Evolutionary conservation across 23 tunicate genomes (phyloP).

Genomic region (Pegea sp.): DNA sequence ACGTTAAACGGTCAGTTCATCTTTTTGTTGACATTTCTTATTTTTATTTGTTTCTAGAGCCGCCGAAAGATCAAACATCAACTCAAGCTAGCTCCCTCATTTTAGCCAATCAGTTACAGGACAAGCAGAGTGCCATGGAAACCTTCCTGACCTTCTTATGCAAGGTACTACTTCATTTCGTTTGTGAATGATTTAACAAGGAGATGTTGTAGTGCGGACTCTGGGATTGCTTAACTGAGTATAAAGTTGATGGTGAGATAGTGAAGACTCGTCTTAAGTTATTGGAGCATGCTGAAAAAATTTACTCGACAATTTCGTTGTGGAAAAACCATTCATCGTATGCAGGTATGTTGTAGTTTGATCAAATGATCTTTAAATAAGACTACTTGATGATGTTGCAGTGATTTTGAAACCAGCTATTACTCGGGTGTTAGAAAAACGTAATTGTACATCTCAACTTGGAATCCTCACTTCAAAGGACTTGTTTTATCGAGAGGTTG

Average conservation of each 20-base stretch:
- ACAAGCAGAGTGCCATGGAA: constrained; percentile 59
- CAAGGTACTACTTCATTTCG: constrained; percentile 11
- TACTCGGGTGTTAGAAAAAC: constrained; percentile 14
- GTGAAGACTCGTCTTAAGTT: constrained; percentile 22
- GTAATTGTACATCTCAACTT: constrained; percentile 10
- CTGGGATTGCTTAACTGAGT: constrained; percentile 12
- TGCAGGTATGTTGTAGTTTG: constrained; percentile 43
- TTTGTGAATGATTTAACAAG: neutral
- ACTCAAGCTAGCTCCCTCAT: constrained; percentile 44
- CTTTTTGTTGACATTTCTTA: too few species aligned
- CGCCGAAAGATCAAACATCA: too few species aligned
- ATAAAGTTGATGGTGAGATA: constrained; percentile 3
- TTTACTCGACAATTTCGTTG: constrained; percentile 32
- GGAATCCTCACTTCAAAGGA: constrained; percentile 46
- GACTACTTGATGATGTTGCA: too few species aligned
- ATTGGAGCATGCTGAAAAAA: constrained; percentile 62
- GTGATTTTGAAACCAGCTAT: too few species aligned
- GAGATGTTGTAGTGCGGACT: constrained; percentile 20
- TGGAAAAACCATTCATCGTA: constrained; percentile 21
- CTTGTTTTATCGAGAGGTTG: constrained; percentile 59
- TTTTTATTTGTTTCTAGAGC: too few species aligned
- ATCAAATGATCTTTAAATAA: too few species aligned
- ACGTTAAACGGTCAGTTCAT: too few species aligned
- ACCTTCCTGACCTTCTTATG: constrained; percentile 33
- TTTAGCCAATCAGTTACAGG: constrained; percentile 53